A percentile compares a stretch with the other conserved stretches of the same genome.
Conservation (phyloP, 2,113 vertebrate species). For the Alethe diademata region DNA sequence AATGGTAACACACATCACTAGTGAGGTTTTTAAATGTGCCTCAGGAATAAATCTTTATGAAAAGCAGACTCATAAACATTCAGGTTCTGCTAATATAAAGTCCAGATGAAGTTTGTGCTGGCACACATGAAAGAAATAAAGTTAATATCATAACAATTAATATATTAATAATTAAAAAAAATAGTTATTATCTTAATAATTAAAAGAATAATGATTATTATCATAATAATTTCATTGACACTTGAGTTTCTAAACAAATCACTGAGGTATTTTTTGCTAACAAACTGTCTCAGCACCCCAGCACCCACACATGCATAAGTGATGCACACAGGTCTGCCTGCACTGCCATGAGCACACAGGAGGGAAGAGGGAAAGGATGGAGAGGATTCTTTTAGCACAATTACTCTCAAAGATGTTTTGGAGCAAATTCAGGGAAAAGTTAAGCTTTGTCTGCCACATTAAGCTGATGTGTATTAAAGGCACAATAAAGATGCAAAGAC, state of each 20-base stretch:
- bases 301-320: neutral
- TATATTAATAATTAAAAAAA: neutral
- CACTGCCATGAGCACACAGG: accelerated
- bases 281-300: neutral
- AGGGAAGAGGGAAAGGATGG: neutral
- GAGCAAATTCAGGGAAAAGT: neutral
- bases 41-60: neutral
- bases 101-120: neutral
- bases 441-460: neutral
- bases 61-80: neutral
- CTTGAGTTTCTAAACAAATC: neutral
- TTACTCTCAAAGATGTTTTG: neutral
- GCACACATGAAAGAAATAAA: neutral
- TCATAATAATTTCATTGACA: neutral
- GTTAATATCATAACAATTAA: neutral
- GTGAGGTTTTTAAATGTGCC: neutral
- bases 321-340: neutral
- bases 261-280: neutral
- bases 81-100: neutral
- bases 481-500: neutral
- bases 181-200: neutral
- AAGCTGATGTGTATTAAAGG: neutral
- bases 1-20: neutral
- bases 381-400: neutral
- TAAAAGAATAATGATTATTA: neutral